Base-by-base conservation (phyloP, 2,113 vertebrate genomes). In the Narcine bancroftii region DNA sequence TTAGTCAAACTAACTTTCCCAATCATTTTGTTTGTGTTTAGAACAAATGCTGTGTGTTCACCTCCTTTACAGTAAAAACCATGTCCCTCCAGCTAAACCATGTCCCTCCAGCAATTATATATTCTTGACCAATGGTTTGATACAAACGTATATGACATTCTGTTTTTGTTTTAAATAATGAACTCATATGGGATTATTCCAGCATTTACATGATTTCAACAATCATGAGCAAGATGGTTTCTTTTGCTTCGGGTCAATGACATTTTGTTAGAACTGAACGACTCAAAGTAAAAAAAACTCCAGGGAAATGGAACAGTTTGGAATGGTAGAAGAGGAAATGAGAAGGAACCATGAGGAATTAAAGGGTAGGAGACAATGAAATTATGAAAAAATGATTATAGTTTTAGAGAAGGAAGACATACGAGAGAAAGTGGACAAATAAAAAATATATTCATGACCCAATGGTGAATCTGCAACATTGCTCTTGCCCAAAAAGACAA, bases 161-260 rank as follows among this genome's bases (percentile, higher is more conserved):
- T 29, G 33, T 33, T 15, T 53, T n/a, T 53, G 50, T 56, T n/a
- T n/a, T n/a, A n/a, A n/a, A 83, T 83, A 83, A 83, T 83, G 79
- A 83, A 83, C 15, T 60, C 53, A 36, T 63, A 17, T 85, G 81
- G 81, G 53, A 60, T 87, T 87, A 56, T 39, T 63, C 11, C 29
- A 60, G 53, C 81, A 36, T 63, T 87, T 63, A 87, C 33, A 87
- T 87, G 56, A 56, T 87, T 60, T 87, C 53, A 63, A 87, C 33
- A 63, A 60, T 87, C 81, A 87, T 21, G 60, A 85, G 60, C 50
- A 85, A 60, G 53, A 6, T 21, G 33, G 33, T 60, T 60, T 87
- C 53, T 53, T 85, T 87, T 56, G 19, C 21, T 87, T 87, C n/a
- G 60, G 33, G 81, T 87, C 50, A 15, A 60, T 87, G 53, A 87